Evolutionary conservation across 1,140 invertebrate genomes (phyloP).

Genomic region (Pseudoatta argentina): DNA sequence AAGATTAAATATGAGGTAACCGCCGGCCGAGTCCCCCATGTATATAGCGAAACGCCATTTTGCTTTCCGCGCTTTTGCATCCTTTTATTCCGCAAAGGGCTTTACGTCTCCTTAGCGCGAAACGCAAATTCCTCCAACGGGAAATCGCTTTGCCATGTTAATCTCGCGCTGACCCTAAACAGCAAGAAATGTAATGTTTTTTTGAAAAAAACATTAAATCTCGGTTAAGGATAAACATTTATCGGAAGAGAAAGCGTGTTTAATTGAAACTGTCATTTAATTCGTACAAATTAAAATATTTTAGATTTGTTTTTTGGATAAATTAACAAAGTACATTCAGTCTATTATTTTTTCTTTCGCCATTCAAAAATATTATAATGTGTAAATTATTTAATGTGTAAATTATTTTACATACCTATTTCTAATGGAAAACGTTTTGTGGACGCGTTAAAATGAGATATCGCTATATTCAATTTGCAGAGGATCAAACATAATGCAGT

Average conservation of each 20-base stretch:
- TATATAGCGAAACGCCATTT: constrained; percentile 54
- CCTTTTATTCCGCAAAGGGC: constrained; percentile 55
- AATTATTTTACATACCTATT: not conserved
- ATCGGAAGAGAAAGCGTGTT: not conserved
- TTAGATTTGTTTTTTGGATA: not conserved
- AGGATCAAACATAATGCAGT: constrained; percentile 42
- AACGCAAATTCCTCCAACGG: constrained; percentile 44
- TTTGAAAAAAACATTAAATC: constrained; percentile 21
- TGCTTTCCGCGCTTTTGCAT: constrained; percentile 58
- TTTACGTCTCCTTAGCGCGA: constrained; percentile 50
- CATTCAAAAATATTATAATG: constrained; percentile 11
- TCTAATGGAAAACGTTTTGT: constrained; percentile 9
- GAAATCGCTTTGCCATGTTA: constrained; percentile 43
- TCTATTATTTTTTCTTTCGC: not conserved
- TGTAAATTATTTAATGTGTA: too few relatives aligned
- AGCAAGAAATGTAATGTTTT: constrained; percentile 27
- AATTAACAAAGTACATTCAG: not conserved
- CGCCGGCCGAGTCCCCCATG: not conserved
- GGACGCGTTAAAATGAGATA: constrained; percentile 14
- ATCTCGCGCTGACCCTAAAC: constrained; percentile 51
- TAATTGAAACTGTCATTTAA: not conserved
- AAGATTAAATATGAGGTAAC: constrained; percentile 63
- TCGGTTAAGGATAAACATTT: not conserved
- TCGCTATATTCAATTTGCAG: constrained; percentile 9
- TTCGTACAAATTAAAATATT: not conserved